Conservation (phyloP, 2,797 vertebrate species). For the Onychomys leucogaster region DNA sequence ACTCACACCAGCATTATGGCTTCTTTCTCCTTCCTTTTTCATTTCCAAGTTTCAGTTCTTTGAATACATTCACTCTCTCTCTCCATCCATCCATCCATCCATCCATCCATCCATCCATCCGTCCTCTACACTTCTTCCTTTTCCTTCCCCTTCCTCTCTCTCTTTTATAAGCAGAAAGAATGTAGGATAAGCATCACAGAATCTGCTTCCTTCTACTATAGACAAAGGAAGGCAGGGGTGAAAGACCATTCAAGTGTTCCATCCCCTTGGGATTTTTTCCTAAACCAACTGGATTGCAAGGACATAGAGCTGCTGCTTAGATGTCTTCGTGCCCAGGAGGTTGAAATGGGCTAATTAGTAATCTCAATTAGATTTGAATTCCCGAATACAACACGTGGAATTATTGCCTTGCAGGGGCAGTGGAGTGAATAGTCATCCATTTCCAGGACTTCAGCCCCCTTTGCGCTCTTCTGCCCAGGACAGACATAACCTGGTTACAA, state of each 20-base stretch:
- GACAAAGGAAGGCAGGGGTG: neutral
- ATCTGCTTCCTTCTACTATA: neutral
- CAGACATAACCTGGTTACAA: neutral
- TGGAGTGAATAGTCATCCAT: neutral
- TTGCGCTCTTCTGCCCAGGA: neutral
- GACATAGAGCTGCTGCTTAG: neutral
- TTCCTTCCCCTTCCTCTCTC: neutral
- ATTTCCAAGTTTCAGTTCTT: neutral
- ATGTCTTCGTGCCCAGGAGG: neutral
- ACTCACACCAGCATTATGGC: neutral
- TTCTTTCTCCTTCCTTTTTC: neutral
- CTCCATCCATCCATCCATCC: too few relatives aligned
- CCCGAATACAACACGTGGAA: neutral
- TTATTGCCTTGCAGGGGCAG: neutral
- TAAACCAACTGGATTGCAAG: neutral
- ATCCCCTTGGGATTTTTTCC: neutral
- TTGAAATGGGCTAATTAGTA: conserved; percentile 48
- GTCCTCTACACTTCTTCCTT: neutral
- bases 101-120: too few relatives aligned
- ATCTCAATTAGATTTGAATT: conserved; percentile 12
- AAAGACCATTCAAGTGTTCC: neutral
- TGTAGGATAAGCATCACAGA: neutral
- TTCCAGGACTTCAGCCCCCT: neutral
- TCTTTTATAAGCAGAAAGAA: neutral
- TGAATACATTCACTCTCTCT: neutral